Evolutionary conservation across 2,113 vertebrate genomes (phyloP).

Genomic region (Tringa solitaria): DNA sequence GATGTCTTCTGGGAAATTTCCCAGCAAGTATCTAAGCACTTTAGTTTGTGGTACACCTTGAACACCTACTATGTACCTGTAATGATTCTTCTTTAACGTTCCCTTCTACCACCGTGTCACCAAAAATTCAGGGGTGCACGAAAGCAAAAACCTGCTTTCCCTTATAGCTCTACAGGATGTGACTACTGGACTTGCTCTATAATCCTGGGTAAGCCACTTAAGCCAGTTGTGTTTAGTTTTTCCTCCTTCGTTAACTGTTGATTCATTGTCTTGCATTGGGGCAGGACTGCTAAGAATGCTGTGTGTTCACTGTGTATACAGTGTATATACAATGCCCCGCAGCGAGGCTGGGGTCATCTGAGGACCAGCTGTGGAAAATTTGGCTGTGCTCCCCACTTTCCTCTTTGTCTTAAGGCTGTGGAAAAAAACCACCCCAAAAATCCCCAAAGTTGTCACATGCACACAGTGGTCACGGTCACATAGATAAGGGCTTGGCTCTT

Average conservation of each 20-base stretch:
- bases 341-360: not conserved
- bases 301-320: not conserved
- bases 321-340: not conserved
- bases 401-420: not conserved
- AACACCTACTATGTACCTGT: not conserved
- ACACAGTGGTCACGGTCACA: not conserved
- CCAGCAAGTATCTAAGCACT: not conserved
- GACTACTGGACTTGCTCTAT: not conserved
- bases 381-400: not conserved
- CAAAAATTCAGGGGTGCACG: not conserved
- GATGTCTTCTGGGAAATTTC: not conserved
- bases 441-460: not conserved
- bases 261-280: not conserved
- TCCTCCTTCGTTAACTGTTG: not conserved
- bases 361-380: not conserved
- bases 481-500: not conserved
- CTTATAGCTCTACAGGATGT: not conserved
- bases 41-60: not conserved
- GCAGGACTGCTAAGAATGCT: not conserved
- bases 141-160: not conserved
- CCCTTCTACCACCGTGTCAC: not conserved
- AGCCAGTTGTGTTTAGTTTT: not conserved
- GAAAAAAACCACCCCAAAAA: not conserved
- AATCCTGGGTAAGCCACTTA: not conserved
- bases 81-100: not conserved